A percentile compares a stretch with the other conserved stretches of the same genome.
Conservation (phyloP, 1,140 invertebrate species). For the Lepidurus arcticus region DNA sequence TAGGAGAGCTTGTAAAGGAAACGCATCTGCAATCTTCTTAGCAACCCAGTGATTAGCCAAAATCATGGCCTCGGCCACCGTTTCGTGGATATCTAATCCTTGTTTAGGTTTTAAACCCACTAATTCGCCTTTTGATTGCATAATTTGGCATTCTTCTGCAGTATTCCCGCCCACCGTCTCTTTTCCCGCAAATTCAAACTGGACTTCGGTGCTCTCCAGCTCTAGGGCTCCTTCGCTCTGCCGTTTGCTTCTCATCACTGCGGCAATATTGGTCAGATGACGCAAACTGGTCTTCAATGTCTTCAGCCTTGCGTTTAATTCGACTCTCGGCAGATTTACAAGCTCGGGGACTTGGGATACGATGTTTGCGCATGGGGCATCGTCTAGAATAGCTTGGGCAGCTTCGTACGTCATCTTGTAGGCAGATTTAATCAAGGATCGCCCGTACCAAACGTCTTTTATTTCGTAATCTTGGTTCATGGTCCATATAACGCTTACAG, state of each 20-base stretch:
- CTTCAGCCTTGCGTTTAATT: conserved; percentile 31
- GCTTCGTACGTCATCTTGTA: conserved; percentile 48
- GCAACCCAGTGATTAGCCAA: conserved; percentile 50
- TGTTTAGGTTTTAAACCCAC: conserved; percentile 36
- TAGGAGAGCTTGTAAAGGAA: conserved; percentile 43
- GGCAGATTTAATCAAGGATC: conserved; percentile 44
- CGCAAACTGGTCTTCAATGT: conserved; percentile 38
- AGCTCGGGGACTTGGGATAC: conserved; percentile 42
- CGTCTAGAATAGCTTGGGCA: conserved; percentile 42
- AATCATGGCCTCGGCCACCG: conserved; percentile 52
- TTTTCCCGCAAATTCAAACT: conserved; percentile 41
- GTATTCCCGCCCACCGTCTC: conserved; percentile 29
- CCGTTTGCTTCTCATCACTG: conserved; percentile 40
- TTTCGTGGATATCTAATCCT: conserved; percentile 46
- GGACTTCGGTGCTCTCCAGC: conserved; percentile 45
- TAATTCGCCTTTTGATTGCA: conserved; percentile 29
- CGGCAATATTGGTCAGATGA: conserved; percentile 41
- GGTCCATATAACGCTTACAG: conserved; percentile 49
- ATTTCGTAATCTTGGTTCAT: conserved; percentile 44
- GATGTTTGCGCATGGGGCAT: conserved; percentile 40
- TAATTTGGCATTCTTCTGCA: background rate
- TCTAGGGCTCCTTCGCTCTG: conserved; percentile 43
- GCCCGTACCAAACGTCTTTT: conserved; percentile 44
- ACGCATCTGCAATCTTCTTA: conserved; percentile 43
- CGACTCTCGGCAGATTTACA: conserved; percentile 25